These are phyloP conservation scores for Numenius arquata DNA, from an alignment of 2,113 vertebrate genomes.

Conservation along the genomic window DNA sequence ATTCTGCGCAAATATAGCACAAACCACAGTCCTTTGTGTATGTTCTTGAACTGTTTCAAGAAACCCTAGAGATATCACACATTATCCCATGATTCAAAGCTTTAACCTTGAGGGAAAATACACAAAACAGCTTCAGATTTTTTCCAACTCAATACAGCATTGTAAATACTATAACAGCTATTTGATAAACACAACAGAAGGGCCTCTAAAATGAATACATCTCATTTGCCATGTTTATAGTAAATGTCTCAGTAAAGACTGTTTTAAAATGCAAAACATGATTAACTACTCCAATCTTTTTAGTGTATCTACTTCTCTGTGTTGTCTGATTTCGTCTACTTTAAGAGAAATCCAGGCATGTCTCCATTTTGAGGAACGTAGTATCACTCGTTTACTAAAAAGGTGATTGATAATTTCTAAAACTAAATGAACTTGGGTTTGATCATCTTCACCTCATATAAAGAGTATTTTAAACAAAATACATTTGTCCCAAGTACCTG, in stretches of 20 bases:
- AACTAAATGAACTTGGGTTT: neutral
- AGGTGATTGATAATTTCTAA: neutral
- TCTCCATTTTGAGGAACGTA: neutral
- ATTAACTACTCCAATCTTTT: conserved; percentile 16
- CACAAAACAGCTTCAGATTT: conserved; percentile 54
- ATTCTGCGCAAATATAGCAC: conserved; percentile 49
- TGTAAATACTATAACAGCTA: conserved; percentile 36
- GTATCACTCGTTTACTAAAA: neutral
- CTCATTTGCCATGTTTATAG: neutral
- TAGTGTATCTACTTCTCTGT: neutral
- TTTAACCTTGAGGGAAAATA: conserved; percentile 69
- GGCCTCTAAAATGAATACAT: conserved; percentile 20
- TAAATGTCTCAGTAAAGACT: conserved; percentile 18
- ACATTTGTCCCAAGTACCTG: neutral
- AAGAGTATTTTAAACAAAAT: neutral
- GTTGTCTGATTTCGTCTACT: neutral
- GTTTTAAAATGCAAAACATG: conserved; percentile 22
- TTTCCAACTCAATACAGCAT: conserved; percentile 39
- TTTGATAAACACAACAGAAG: conserved; percentile 55
- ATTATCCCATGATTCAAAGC: conserved; percentile 67
- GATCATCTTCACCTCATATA: neutral
- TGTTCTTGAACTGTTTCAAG: conserved; percentile 67
- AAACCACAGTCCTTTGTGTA: conserved; percentile 53
- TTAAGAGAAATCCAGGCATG: neutral
- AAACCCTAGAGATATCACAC: conserved; percentile 64